Base-by-base conservation (phyloP, 2,888 invertebrate species). In the Hydroisotoma schaefferi region DNA sequence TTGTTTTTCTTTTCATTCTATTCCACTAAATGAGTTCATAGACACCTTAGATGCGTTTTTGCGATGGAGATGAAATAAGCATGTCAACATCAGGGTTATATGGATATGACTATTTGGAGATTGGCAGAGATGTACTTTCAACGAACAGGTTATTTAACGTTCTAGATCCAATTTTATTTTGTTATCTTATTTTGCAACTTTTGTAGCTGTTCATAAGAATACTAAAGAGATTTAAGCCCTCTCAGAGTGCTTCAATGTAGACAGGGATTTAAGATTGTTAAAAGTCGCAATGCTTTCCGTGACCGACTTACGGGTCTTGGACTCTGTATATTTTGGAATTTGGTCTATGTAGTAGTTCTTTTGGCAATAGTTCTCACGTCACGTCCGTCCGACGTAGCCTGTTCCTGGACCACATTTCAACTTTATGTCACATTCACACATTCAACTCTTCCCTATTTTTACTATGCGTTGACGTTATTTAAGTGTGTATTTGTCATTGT, bases 1-100 rank as follows among this genome's bases (percentile, higher is more conserved):
- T 68, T 61, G 69, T 71, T 65, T 69, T 71, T 58, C 68, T 61
- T 65, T 65, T 65, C 67, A 70, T 70, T 55, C 58, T 65, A 59
- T 40, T 33, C 40, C n/a, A 4, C n/a, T 20, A 18, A 18, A 4
- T 5, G 40, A 40, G 20, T 40, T 40, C 40, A 40, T 40, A 5
- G 20, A 40, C 40, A 40, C 40, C 40, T 40, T 15, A 40, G 20
- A 40, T 40, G 8, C n/a, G n/a, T n/a, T n/a, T n/a, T n/a, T n/a
- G n/a, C n/a, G n/a, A n/a, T n/a, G n/a, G n/a, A n/a, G n/a, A n/a
- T n/a, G n/a, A n/a, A n/a, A 8, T 4, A 40, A 40, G n/a, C 20
- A 15, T 5, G 5, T 20, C n/a, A 40, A 15, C 40, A 33, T 15
- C n/a, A n/a, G n/a, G n/a, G n/a, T n/a, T n/a, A n/a, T n/a, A n/a